A percentile compares a stretch with the other conserved stretches of the same genome.
These are phyloP conservation scores for Caenorhabditis sp. DNA, from an alignment of 2,888 invertebrate species.

Conservation along the genomic window DNA sequence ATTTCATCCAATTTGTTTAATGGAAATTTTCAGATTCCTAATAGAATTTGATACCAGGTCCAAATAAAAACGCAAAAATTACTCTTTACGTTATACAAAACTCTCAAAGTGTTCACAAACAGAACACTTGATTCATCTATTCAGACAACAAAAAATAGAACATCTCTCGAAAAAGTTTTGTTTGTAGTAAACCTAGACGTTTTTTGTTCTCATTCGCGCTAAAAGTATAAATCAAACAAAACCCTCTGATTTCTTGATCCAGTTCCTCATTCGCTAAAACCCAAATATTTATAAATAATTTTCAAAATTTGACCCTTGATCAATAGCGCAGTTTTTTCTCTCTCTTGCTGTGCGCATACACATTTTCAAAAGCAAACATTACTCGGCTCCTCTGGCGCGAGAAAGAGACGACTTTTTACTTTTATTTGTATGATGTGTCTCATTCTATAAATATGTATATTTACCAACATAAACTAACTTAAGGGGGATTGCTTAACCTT, in stretches of 20 bases:
- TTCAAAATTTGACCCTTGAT: background rate
- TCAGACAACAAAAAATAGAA: background rate
- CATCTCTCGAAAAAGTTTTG: background rate
- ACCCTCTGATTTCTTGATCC: background rate
- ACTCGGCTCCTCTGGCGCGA: background rate
- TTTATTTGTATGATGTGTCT: no score
- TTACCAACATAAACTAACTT: no score
- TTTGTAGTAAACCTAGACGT: background rate
- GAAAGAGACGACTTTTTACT: no score
- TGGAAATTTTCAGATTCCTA: no score
- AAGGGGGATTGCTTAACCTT: no score
- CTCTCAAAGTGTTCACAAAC: background rate
- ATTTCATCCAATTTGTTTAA: background rate
- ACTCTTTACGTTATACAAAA: no score
- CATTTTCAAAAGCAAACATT: background rate
- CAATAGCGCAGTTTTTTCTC: background rate
- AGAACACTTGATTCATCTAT: background rate
- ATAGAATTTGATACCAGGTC: no score
- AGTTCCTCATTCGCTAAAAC: background rate
- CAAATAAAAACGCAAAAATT: no score
- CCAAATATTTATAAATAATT: background rate
- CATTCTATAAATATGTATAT: no score
- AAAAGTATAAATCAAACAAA: background rate
- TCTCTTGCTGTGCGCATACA: background rate
- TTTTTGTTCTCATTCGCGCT: background rate